These are phyloP conservation scores for Aethes cnicana DNA, from an alignment of 2,888 invertebrate genomes.

Conservation along the genomic window DNA sequence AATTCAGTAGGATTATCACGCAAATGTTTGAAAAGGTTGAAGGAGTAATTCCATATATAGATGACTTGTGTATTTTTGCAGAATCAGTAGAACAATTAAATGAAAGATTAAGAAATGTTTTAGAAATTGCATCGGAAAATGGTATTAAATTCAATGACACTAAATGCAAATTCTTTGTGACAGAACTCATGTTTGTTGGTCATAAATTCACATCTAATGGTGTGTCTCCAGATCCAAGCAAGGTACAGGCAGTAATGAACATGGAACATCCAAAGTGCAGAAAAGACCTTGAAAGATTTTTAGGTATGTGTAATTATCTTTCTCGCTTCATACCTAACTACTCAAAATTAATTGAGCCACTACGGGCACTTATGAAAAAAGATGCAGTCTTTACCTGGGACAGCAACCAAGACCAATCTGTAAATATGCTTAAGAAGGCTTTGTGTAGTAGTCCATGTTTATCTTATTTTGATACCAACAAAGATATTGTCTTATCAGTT, in stretches of 20 bases:
- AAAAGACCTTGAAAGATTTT: conserved; percentile 26
- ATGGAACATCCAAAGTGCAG: conserved; percentile 25
- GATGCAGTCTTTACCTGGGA: conserved; percentile 25
- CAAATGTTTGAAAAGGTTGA: conserved; percentile 27
- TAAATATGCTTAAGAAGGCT: conserved; percentile 19
- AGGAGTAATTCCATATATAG: conserved; percentile 16
- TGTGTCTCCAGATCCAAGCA: conserved; percentile 20
- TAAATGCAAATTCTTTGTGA: conserved; percentile 18
- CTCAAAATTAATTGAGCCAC: conserved; percentile 20
- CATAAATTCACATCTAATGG: conserved; percentile 25
- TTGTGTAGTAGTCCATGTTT: conserved; percentile 26
- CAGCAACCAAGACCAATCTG: conserved; percentile 23
- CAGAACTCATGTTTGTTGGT: conserved; percentile 18
- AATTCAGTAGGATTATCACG: conserved; percentile 22
- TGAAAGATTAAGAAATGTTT: conserved; percentile 10
- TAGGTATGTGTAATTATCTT: conserved; percentile 32
- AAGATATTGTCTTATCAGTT: conserved; percentile 18
- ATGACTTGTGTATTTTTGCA: conserved; percentile 15
- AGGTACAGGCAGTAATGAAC: conserved; percentile 27
- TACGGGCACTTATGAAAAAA: conserved; percentile 24
- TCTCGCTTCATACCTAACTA: conserved; percentile 29
- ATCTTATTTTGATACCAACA: conserved; percentile 23
- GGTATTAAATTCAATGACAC: conserved; percentile 23
- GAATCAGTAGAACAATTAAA: conserved; percentile 3
- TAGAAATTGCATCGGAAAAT: background rate